Base-by-base conservation (phyloP, 2,888 invertebrate genomes). In the Pollenia angustigena region DNA sequence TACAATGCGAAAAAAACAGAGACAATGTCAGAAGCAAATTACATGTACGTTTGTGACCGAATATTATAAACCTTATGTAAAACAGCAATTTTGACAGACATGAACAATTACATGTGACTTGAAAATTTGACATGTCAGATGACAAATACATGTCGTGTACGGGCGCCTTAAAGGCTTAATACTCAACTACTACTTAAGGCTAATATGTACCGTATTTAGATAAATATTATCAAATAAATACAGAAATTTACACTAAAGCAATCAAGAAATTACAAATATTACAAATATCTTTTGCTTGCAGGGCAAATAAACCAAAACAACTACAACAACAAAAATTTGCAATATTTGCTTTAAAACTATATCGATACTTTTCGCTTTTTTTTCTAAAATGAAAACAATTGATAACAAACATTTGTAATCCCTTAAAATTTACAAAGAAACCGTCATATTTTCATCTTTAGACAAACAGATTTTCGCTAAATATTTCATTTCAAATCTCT, bases 381-480 rank as follows among this genome's bases (percentile, higher is more conserved):
- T 16, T 54, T 54, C 18, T 54, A 18, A 10, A 54, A 54, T 16
- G n/a, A 54, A 54, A 54, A 18, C 62, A 58, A 58, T 18, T 58
- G 68, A 58, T 79, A 50, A 68, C 64, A 48, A 14, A n/a, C 50
- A 14, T 4, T 32, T 16, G 62, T 71, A 80, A 71, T 71, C 69
- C 80, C 71, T 71, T 80, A 46, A 46, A 62, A 62, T 62, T 71
- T 60, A 80, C 80, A 44, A 71, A 46, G 71, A 62, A 78, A 62
- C 18, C 58, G 60, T 60, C 60, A 69, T 60, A 50, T 46, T 66
- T 46, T 50, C 10, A 14, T 16, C n/a, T 32, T 32, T 10, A 32
- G 23, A 54, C 64, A 46, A 54, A 46, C 46, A 32, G 14, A 56
- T 18, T 48, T 52, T 60, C 79, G 44, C 50, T 60, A 58, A 79